phyloP scores from a whole-genome alignment of 2,113 vertebrate species.

The Lethenteron camtschaticum region DNA sequence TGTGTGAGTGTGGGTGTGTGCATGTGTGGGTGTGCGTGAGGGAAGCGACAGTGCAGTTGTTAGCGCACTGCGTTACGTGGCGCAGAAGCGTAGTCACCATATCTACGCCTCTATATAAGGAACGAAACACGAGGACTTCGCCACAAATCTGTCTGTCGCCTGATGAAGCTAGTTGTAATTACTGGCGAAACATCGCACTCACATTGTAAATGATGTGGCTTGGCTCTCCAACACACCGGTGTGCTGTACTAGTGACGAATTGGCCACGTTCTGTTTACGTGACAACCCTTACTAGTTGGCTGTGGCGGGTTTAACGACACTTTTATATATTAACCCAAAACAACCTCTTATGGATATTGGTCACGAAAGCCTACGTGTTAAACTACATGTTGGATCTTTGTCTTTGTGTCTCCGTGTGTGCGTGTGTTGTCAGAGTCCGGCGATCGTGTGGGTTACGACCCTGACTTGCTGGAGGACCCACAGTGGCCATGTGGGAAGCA shows the following conservation, averaged over 20 bases:
- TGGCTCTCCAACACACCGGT: too few relatives aligned
- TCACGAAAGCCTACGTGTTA: too few relatives aligned
- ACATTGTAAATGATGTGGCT: too few relatives aligned
- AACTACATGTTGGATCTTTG: too few relatives aligned
- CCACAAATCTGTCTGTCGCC: not conserved
- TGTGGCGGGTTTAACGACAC: too few relatives aligned
- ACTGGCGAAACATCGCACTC: not conserved
- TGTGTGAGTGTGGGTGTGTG: slow-evolving; percentile 3
- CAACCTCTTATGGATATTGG: too few relatives aligned
- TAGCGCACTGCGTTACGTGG: not conserved
- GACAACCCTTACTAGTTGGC: too few relatives aligned
- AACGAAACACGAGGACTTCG: not conserved
- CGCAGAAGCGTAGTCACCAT: not conserved
- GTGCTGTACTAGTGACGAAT: too few relatives aligned
- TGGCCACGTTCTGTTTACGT: too few relatives aligned
- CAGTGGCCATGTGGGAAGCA: slow-evolving; percentile 98
- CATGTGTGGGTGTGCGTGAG: not conserved
- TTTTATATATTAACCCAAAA: too few relatives aligned
- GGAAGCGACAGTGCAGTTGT: not conserved
- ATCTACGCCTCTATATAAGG: not conserved
- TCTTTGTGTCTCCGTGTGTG: too few relatives aligned
- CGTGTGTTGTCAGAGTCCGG: slow-evolving; percentile 12
- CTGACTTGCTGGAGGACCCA: slow-evolving; percentile 87
- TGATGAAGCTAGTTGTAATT: not conserved
- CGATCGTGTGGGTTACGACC: slow-evolving; percentile 72